Base-by-base conservation (phyloP, 2,113 vertebrate genomes). In the Sturnira hondurensis region DNA sequence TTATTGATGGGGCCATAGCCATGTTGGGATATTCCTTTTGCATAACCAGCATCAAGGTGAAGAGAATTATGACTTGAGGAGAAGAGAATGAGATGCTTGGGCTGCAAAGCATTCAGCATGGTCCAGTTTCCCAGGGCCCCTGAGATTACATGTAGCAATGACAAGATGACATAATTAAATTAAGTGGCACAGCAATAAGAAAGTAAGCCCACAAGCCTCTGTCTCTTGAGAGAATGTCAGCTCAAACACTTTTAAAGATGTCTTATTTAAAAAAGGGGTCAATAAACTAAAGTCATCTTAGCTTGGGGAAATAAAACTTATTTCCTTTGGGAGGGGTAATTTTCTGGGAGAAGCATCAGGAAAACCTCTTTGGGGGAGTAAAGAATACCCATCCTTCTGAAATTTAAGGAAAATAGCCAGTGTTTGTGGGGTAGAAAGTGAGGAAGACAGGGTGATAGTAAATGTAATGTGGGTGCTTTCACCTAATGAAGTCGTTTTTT, bases 161-260 rank as follows among this genome's bases (percentile, higher is more conserved):
- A 84, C 83, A 81, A 96, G 52, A 85, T 85, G 93, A 71, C 50
- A 63, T 94, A 84, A 89, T 93, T 83, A 78, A 94, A 95, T 91
- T 86, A 93, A 86, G 47, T 68, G 58, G 16, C 14, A 70, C 13
- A 24, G 14, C 41, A 87, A 8, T 70, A 38, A 76, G 41, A 68
- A 96, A 86, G 86, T 41, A 86, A 84, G 31, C n/a, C 70, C 58
- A 26, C 8, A 65, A 78, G 36, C 14, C 36, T 77, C 38, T 54
- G 22, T 95, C 71, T 93, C 87, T 80, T 67, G 45, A 92, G 95
- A 93, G 5, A 67, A 73, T 19, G 36, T 88, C 43, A 86, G 20
- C 33, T 38, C 86, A 70, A 77, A 70, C 76, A 85, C 56, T 82
- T 81, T 31, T 16, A 92, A 90, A 56, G 56, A 65, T 90, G 36